Conservation (phyloP, 1,140 invertebrate species). For the Daktulosphaira vitifoliae region DNA sequence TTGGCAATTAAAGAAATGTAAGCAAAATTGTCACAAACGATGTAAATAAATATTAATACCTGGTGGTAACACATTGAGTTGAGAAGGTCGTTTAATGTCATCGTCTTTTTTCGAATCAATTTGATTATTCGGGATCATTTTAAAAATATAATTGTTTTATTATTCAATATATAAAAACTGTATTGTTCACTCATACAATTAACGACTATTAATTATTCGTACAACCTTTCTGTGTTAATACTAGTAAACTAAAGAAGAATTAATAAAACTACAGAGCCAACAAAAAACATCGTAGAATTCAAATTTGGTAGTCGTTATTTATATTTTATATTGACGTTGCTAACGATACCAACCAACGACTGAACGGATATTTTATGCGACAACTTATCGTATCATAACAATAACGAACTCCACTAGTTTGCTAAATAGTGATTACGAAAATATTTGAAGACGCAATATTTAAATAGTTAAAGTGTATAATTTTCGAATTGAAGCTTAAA, state of each 20-base stretch:
- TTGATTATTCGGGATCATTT: conserved; percentile 11
- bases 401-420: not conserved
- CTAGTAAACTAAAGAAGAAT: too few species aligned
- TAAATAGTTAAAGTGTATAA: too few species aligned
- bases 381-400: conserved; percentile 2
- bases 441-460: too few species aligned
- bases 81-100: conserved; percentile 1
- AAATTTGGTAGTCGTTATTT: conserved; percentile 19
- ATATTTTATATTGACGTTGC: too few species aligned
- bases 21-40: too few species aligned
- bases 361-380: conserved; percentile 15
- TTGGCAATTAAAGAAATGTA: too few species aligned
- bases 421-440: not conserved
- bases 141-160: too few species aligned
- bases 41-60: not conserved
- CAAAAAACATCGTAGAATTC: conserved; percentile 12
- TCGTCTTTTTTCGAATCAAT: conserved; percentile 15
- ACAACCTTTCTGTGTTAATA: too few species aligned
- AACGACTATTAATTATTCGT: too few species aligned
- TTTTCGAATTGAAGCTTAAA: too few species aligned
- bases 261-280: not conserved
- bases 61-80: conserved; percentile 1
- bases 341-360: conserved; percentile 2
- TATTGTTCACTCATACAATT: too few species aligned
- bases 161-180: too few species aligned